Percentiles rank a stretch among this genome's conserved stretches.
Conservation (phyloP, 2,797 vertebrate genomes). For the Prionace glauca region DNA sequence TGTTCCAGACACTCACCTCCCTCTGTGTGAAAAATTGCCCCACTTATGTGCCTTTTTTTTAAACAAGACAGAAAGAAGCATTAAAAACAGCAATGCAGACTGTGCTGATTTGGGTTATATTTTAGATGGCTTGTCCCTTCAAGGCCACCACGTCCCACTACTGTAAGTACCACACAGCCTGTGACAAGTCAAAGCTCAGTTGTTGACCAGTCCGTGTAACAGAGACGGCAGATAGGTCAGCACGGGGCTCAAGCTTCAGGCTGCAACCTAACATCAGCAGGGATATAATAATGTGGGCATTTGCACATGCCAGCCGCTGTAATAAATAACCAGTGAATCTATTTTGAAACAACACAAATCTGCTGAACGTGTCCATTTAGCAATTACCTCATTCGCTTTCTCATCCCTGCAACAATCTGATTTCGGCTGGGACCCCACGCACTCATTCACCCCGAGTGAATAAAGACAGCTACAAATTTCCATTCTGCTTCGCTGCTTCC, state of each 20-base stretch:
- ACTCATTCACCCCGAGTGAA: not conserved
- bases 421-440: not conserved
- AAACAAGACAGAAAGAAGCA: not conserved
- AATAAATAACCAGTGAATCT: not conserved
- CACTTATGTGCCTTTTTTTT: not conserved
- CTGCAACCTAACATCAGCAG: not conserved
- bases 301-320: not conserved
- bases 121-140: not conserved
- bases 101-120: not conserved
- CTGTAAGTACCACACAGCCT: not conserved
- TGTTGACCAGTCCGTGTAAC: no score
- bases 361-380: not conserved
- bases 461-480: not conserved
- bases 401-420: not conserved
- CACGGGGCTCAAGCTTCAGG: not conserved
- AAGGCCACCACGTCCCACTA: not conserved
- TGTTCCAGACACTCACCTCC: no score
- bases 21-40: no score
- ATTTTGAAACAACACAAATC: not conserved
- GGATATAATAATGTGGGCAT: not conserved
- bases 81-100: not conserved
- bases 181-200: not conserved
- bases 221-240: not conserved
- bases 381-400: not conserved
- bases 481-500: not conserved